Conservation (phyloP, 1,140 invertebrate species). For the Grapholita molesta region DNA sequence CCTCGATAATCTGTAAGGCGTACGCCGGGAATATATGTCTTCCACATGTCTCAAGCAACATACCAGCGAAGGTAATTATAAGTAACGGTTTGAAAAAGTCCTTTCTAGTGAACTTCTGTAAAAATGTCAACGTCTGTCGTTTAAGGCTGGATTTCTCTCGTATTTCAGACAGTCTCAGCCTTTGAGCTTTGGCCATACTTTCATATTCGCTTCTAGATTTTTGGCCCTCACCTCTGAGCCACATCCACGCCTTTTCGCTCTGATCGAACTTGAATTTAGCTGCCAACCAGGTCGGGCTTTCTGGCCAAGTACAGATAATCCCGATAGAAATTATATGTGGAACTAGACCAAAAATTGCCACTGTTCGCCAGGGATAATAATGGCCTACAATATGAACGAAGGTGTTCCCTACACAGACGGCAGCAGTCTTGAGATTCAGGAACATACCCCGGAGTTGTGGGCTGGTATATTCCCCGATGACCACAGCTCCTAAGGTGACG, state of each 20-base stretch:
- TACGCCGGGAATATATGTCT: conserved; percentile 61
- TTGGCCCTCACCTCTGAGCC: conserved; percentile 43
- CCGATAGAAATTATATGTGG: conserved; percentile 35
- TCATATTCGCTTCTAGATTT: conserved; percentile 42
- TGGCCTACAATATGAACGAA: conserved; percentile 44
- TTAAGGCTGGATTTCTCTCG: not conserved
- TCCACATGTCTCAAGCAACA: conserved; percentile 52
- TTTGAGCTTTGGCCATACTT: conserved; percentile 47
- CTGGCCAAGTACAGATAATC: conserved; percentile 53
- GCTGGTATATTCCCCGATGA: conserved; percentile 58
- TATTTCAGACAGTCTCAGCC: conserved; percentile 21
- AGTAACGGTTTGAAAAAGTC: conserved; percentile 53
- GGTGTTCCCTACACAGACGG: conserved; percentile 49
- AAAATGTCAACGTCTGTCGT: conserved; percentile 26
- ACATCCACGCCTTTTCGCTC: conserved; percentile 47
- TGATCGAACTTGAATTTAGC: conserved; percentile 42
- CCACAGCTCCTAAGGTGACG: conserved; percentile 52
- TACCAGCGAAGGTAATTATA: conserved; percentile 40
- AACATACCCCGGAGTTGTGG: conserved; percentile 58
- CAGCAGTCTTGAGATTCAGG: conserved; percentile 56
- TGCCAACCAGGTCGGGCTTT: conserved; percentile 57
- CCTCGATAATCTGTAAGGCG: conserved; percentile 50
- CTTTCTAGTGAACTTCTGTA: conserved; percentile 47
- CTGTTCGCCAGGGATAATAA: conserved; percentile 47
- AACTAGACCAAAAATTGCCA: conserved; percentile 41